phyloP scores from a whole-genome alignment of 2,113 vertebrate species.

The Tychaedon coryphoeus region DNA sequence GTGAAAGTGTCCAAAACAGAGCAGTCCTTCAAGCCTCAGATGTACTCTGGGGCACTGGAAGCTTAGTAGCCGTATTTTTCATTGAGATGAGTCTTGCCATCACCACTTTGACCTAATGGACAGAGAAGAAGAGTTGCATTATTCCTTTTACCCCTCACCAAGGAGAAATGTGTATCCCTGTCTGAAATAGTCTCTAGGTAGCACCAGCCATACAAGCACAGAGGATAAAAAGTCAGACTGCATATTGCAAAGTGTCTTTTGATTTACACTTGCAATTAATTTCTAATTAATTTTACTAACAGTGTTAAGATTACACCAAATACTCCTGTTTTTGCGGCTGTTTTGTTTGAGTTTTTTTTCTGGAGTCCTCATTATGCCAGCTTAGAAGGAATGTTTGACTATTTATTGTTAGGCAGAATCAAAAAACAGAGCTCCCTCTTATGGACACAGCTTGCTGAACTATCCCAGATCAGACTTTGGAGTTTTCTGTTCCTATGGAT shows the following conservation, averaged over 20 bases:
- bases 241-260: background rate
- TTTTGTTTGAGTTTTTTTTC: background rate
- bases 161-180: background rate
- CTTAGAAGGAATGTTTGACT: background rate
- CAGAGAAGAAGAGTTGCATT: background rate
- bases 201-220: background rate
- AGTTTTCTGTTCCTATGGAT: background rate
- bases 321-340: background rate
- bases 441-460: background rate
- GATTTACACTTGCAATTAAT: background rate
- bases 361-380: background rate
- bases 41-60: background rate
- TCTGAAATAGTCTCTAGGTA: background rate
- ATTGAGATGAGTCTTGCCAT: conserved; percentile 94
- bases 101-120: conserved; percentile 88
- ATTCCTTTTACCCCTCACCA: background rate
- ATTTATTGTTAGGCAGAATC: background rate
- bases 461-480: background rate
- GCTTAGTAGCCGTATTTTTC: conserved; percentile 93
- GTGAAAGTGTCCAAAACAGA: background rate
- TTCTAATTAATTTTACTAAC: background rate
- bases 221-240: background rate
- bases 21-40: background rate
- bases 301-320: background rate
- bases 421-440: background rate